These are phyloP conservation scores for Geotrupes spiniger DNA, from an alignment of 2,888 invertebrate genomes.

Conservation along the genomic window DNA sequence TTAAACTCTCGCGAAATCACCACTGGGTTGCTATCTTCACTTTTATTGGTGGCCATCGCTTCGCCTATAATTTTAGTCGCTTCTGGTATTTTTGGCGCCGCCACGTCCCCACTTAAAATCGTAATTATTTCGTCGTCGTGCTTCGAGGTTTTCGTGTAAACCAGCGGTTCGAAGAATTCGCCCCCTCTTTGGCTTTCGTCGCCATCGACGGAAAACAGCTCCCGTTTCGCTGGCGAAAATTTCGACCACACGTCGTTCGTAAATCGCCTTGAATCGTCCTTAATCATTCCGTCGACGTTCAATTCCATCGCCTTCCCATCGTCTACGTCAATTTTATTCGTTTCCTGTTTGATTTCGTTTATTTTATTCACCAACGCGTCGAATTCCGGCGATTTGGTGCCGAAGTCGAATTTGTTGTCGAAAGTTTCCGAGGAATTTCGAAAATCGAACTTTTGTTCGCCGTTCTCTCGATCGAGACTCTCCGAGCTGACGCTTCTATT, in stretches of 20 bases:
- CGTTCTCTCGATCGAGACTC: slow-evolving; percentile 27
- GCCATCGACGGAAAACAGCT: no score
- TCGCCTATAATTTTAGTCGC: not conserved
- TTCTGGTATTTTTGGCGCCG: not conserved
- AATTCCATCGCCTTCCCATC: slow-evolving; percentile 8
- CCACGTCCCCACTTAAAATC: not conserved
- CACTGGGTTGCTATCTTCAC: not conserved
- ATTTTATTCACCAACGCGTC: slow-evolving; percentile 46
- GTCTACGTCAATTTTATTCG: slow-evolving; percentile 25
- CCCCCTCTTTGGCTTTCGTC: not conserved
- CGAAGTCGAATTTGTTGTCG: slow-evolving; percentile 30
- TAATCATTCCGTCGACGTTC: not conserved
- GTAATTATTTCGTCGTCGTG: slow-evolving; percentile 13
- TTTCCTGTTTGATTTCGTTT: slow-evolving; percentile 43
- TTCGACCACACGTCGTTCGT: not conserved
- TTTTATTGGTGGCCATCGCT: not conserved
- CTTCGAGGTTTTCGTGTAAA: slow-evolving; percentile 1
- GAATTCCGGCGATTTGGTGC: slow-evolving; percentile 39
- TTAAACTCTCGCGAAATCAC: not conserved
- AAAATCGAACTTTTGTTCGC: slow-evolving; percentile 35
- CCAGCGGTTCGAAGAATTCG: not conserved
- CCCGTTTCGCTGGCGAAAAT: not conserved
- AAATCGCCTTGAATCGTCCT: not conserved
- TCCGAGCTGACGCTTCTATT: slow-evolving; percentile 38
- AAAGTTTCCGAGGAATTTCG: slow-evolving; percentile 12